Conservation (phyloP, 2,113 vertebrate genomes). For the Pseudolaguvia tuberculata region DNA sequence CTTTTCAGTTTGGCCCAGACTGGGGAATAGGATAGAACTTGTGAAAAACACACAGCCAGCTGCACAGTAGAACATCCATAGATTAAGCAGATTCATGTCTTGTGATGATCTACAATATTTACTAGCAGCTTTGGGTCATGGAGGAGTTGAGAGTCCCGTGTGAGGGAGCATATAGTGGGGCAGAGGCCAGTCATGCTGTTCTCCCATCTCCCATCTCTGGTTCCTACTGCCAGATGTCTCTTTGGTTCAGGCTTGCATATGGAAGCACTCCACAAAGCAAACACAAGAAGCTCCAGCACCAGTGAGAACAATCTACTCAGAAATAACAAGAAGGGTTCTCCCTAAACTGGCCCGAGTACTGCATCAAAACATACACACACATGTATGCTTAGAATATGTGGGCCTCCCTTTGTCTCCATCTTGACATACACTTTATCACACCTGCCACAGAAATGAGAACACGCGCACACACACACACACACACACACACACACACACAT, state of each 20-base stretch:
- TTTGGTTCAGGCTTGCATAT: constrained; percentile 65
- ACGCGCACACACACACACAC: constrained; percentile 2
- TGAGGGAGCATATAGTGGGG: constrained; percentile 26
- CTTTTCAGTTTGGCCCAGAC: constrained; percentile 25
- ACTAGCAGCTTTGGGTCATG: constrained; percentile 16
- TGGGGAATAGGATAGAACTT: not conserved
- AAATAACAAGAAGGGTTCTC: constrained; percentile 68
- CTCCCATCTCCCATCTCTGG: constrained; percentile 25
- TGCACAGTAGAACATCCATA: constrained; percentile 19
- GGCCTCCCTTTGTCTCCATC: constrained; percentile 11
- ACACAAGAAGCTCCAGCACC: constrained; percentile 65
- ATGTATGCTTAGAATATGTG: constrained; percentile 30
- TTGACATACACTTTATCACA: constrained; percentile 30
- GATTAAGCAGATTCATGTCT: constrained; percentile 37
- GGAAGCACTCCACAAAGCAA: constrained; percentile 73
- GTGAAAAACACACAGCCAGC: constrained; percentile 12
- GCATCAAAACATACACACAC: constrained; percentile 39
- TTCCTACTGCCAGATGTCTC: constrained; percentile 59
- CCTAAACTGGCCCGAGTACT: constrained; percentile 59
- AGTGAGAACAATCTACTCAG: constrained; percentile 63
- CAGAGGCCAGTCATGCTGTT: constrained; percentile 32
- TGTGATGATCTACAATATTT: constrained; percentile 35
- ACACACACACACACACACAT: constrained; percentile 8
- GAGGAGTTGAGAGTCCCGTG: constrained; percentile 2
- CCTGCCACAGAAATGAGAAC: constrained; percentile 34